Evolutionary conservation across 2,888 invertebrate species (phyloP).

Genomic region (Tetropium fuscum): DNA sequence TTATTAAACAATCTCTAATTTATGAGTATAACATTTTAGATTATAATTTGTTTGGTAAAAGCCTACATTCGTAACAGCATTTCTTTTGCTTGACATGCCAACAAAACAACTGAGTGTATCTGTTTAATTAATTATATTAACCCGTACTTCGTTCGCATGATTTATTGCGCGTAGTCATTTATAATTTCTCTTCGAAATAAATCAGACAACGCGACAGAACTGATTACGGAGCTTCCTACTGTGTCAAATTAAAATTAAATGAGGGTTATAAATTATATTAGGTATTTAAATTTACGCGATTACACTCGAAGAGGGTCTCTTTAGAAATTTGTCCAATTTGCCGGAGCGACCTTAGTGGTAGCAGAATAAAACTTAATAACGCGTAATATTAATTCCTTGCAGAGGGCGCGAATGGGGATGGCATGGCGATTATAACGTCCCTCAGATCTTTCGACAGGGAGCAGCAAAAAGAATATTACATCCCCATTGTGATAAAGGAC

Average conservation of each 20-base stretch:
- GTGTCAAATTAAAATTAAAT: conserved; percentile 23
- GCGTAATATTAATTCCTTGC: conserved; percentile 53
- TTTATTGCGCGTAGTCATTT: background rate
- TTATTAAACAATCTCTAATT: too few relatives aligned
- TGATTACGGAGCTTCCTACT: background rate
- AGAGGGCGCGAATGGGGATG: conserved; percentile 97
- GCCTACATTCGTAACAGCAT: too few relatives aligned
- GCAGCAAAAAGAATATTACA: conserved; percentile 94
- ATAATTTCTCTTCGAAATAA: background rate
- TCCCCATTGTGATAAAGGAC: conserved; percentile 98
- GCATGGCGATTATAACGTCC: conserved; percentile 97
- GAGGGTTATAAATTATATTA: conserved; percentile 19
- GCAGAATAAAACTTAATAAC: conserved; percentile 23
- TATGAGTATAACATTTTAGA: too few relatives aligned
- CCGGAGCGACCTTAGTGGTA: conserved; percentile 22
- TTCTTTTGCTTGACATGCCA: too few relatives aligned
- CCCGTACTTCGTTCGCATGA: background rate
- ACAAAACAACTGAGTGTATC: too few relatives aligned
- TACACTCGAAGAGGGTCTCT: background rate
- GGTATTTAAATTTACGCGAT: conserved; percentile 1
- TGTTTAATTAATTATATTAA: too few relatives aligned
- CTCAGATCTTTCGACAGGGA: conserved; percentile 94
- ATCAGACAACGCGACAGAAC: background rate
- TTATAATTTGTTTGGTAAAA: too few relatives aligned
- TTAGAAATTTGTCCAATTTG: conserved; percentile 11